Evolutionary conservation across 2,113 vertebrate genomes (phyloP), one percentile per base, ranked within the genome.

Genomic region (Micromys minutus): DNA sequence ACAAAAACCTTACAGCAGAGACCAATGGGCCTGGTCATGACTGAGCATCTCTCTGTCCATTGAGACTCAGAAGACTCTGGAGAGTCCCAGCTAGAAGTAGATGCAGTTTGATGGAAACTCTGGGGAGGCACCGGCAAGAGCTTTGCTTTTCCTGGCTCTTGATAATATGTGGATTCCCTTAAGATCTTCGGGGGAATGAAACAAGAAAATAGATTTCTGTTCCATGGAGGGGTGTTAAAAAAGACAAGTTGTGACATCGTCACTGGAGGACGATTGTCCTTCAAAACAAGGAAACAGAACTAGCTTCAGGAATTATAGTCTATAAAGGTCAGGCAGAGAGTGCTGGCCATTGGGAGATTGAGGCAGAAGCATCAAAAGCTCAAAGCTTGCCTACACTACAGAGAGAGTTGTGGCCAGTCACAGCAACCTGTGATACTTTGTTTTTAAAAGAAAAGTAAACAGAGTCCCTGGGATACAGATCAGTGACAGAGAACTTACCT

Each of bases 241-340:
- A 71, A 47, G 86, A 57, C 42, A 12, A 87, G 75, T 34, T 39
- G 26, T 77, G 67, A 89, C 63, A 71, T 36, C 31, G 39, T 45
- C 36, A 85, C 45, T 26, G 45, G 80, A 77, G 61, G 76, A 84
- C 50, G 72, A 42, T 22, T 72, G 42, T 52, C 45, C 77, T 74
- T 93, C 63, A 88, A 79, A 92, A 39, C 10, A 87, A 59, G 79
- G 50, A 94, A 85, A 88, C 2, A n/a, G n/a, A 80, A 55, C 26
- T 50, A 42, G 5, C 45, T 24, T 75, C 29, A 76, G 79, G 29
- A 55, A 74, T 88, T 61, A 22, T 0, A 39, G 1, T 47, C 45
- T 67, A 69, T 45, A 77, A 85, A 85, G 45, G 69, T 24, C 61
- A 63, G 61, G 61, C 39, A 31, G 52, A 26, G 24, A 16, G 57